Conservation (phyloP, 2,888 invertebrate genomes). For the Tribolium freemani region DNA sequence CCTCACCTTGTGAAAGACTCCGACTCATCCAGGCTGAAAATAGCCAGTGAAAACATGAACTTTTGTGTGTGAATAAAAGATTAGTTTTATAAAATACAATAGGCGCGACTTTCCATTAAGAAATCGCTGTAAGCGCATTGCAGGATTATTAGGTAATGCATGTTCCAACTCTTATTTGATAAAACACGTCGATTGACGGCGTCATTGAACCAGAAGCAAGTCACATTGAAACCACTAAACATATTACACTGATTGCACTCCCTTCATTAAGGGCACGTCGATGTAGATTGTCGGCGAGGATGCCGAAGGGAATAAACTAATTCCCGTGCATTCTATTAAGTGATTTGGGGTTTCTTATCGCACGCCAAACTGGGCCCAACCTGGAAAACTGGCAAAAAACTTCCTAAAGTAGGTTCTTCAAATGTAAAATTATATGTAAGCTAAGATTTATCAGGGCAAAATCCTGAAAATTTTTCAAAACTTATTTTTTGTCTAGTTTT, state of each 20-base stretch:
- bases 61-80: neutral
- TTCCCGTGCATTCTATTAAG: slow-evolving; percentile 4
- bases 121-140: neutral
- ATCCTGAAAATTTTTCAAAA: no score
- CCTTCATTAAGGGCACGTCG: slow-evolving; percentile 12
- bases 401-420: no score
- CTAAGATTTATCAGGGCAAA: no score
- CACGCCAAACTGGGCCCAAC: neutral
- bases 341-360: neutral
- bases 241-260: slow-evolving; percentile 10
- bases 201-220: neutral
- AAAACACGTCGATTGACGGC: neutral
- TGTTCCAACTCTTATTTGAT: neutral
- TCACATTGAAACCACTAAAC: slow-evolving; percentile 8
- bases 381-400: no score
- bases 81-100: neutral
- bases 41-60: neutral
- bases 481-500: no score
- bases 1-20: neutral
- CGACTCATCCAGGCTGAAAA: neutral
- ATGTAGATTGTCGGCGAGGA: neutral
- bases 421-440: no score
- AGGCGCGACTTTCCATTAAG: neutral
- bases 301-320: slow-evolving; percentile 6
- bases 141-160: neutral